Conservation (phyloP, 2,888 invertebrate genomes). For the Andricus curvator region DNA sequence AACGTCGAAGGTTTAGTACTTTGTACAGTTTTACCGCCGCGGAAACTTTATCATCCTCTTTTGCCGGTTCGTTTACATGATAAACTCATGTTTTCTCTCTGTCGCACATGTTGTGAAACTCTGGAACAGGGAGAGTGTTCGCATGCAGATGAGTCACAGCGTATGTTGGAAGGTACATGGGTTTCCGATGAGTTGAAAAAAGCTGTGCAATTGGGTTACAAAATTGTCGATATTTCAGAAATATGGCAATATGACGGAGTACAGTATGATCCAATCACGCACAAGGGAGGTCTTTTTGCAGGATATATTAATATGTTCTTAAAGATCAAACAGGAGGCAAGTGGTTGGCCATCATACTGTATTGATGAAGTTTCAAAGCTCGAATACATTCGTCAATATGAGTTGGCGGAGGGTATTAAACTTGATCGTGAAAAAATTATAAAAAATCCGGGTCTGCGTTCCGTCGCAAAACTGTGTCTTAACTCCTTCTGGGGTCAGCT, state of each 20-base stretch:
- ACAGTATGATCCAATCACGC: too few relatives aligned
- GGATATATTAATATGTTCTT: too few relatives aligned
- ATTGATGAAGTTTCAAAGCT: slow-evolving; percentile 36
- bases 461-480: slow-evolving; percentile 39
- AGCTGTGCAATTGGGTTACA: slow-evolving; percentile 68
- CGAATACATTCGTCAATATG: slow-evolving; percentile 31
- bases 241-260: slow-evolving; percentile 68
- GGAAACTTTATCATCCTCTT: slow-evolving; percentile 64
- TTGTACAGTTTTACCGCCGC: slow-evolving; percentile 60
- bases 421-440: slow-evolving; percentile 38
- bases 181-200: slow-evolving; percentile 68
- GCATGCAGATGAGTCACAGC: slow-evolving; percentile 61
- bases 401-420: slow-evolving; percentile 14
- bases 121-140: slow-evolving; percentile 61
- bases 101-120: slow-evolving; percentile 66
- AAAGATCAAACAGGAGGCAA: too few relatives aligned
- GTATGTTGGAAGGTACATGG: slow-evolving; percentile 67
- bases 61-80: slow-evolving; percentile 62
- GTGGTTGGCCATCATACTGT: too few relatives aligned
- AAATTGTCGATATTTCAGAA: slow-evolving; percentile 65
- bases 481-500: slow-evolving; percentile 49
- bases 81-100: slow-evolving; percentile 70
- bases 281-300: too few relatives aligned
- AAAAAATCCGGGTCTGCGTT: slow-evolving; percentile 45
- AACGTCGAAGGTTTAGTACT: slow-evolving; percentile 61